Conservation (phyloP, 2,797 vertebrate species). For the Xerus rutilus region DNA sequence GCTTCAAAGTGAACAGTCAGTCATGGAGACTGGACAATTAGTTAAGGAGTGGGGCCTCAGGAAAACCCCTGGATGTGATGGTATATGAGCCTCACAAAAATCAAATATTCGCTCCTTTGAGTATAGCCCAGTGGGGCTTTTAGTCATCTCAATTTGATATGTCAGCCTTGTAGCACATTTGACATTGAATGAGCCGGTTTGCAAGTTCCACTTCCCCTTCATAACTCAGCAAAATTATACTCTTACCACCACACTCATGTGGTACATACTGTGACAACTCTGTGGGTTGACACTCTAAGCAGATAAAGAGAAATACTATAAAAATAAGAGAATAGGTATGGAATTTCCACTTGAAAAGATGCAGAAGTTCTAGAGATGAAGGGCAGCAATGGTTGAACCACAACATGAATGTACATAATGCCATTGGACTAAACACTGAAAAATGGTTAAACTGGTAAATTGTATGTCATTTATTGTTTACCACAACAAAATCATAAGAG, state of each 20-base stretch:
- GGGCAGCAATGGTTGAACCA: background rate
- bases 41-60: background rate
- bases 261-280: background rate
- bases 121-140: background rate
- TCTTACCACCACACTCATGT: background rate
- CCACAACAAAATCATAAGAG: background rate
- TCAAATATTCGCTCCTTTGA: background rate
- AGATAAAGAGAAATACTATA: background rate
- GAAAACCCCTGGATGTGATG: background rate
- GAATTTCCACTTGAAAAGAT: background rate
- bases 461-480: background rate
- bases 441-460: background rate
- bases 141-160: background rate
- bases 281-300: background rate
- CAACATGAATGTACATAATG: background rate
- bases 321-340: background rate
- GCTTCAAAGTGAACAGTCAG: background rate
- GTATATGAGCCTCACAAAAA: background rate
- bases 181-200: background rate
- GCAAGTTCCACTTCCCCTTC: background rate
- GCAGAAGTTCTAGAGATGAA: background rate
- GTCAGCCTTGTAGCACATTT: background rate
- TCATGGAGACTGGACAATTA: background rate
- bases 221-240: constrained; percentile 17
- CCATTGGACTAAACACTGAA: background rate